These are phyloP conservation scores for Trididemnum nubilum DNA, from an alignment of 23 tunicate species.

Conservation along the genomic window DNA sequence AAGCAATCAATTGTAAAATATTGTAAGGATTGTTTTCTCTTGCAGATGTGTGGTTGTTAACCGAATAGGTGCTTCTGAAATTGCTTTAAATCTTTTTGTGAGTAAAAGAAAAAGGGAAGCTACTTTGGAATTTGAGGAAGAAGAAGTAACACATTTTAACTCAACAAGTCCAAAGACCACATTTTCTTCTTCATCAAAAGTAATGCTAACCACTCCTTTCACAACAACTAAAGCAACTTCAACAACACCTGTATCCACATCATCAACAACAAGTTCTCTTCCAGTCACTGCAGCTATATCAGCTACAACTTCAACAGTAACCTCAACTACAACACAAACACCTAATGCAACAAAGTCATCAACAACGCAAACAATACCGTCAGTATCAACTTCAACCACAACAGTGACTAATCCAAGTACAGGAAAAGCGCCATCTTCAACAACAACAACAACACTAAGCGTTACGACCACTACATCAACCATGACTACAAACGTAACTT, in stretches of 20 bases:
- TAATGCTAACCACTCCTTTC: background rate
- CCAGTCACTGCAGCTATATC: background rate
- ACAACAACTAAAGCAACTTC: background rate
- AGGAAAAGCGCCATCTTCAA: background rate
- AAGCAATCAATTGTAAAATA: no score
- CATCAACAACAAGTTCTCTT: background rate
- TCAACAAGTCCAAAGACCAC: background rate
- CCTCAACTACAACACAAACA: background rate
- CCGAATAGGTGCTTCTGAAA: slow-evolving; percentile 10
- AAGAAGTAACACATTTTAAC: background rate
- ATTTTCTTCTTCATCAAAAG: background rate
- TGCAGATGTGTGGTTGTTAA: slow-evolving; percentile 50
- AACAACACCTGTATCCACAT: background rate
- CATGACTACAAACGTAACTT: background rate
- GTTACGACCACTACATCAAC: background rate
- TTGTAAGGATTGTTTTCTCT: background rate
- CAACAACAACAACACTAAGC: background rate
- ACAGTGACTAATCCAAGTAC: background rate
- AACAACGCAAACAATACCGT: slow-evolving; percentile 1
- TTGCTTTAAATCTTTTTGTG: slow-evolving; percentile 19
- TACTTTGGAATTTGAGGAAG: no score
- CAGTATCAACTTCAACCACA: background rate
- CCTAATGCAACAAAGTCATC: background rate
- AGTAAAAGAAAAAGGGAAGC: background rate
- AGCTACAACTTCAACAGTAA: background rate